Conservation (phyloP, 2,797 vertebrate genomes). For the Poecilia picta region DNA sequence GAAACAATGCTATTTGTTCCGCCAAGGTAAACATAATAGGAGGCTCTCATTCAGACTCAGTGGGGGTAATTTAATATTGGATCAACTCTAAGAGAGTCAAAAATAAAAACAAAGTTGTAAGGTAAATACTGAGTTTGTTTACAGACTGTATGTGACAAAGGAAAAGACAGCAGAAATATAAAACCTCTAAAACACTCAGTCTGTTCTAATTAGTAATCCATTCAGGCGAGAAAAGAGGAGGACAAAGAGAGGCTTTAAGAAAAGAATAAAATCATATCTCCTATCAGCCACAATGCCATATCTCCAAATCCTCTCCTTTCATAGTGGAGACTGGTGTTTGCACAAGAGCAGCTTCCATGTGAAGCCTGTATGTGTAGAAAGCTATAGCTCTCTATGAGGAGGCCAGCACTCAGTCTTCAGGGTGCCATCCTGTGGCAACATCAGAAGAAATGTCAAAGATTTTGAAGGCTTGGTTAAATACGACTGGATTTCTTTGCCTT, state of each 20-base stretch:
- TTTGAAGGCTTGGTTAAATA: constrained; percentile 83
- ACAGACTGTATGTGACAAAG: neutral
- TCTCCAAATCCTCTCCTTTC: constrained; percentile 73
- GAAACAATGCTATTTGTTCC: neutral
- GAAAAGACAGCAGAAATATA: constrained; percentile 22
- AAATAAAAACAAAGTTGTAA: neutral
- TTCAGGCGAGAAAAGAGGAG: constrained; percentile 41
- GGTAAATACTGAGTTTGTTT: constrained; percentile 17
- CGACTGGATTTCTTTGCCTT: constrained; percentile 81
- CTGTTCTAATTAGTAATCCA: constrained; percentile 59
- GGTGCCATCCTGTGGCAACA: constrained; percentile 81
- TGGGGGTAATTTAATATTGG: constrained; percentile 5
- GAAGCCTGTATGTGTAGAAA: constrained; percentile 54
- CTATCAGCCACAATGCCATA: constrained; percentile 44
- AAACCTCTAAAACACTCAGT: constrained; percentile 47
- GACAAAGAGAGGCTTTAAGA: constrained; percentile 46
- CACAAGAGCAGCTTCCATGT: constrained; percentile 56
- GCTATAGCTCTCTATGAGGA: constrained; percentile 63
- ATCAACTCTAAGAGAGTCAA: constrained; percentile 7
- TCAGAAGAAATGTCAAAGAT: constrained; percentile 85
- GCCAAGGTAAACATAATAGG: neutral
- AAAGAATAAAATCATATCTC: constrained; percentile 54
- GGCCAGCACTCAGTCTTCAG: constrained; percentile 76
- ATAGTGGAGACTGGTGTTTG: constrained; percentile 57
- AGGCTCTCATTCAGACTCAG: neutral